A percentile compares a stretch with the other conserved stretches of the same genome.
phyloP scores from a whole-genome alignment of 1,140 invertebrate species.

The Ruditapes philippinarum region DNA sequence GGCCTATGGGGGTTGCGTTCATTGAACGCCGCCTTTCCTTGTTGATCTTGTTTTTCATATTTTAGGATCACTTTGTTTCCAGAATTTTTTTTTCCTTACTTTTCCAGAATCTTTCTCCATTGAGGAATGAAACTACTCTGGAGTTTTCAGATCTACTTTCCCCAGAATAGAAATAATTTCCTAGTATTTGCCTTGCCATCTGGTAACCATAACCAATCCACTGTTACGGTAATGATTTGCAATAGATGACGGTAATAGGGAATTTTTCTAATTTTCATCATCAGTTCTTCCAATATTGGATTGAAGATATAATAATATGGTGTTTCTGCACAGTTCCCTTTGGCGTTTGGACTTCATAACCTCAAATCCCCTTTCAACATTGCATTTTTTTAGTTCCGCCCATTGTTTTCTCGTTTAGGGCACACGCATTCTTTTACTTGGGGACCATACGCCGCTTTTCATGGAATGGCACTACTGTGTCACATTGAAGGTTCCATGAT shows the following conservation, averaged over 20 bases:
- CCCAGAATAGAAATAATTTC: slow-evolving; percentile 27
- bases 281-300: not conserved
- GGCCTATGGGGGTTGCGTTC: too few species aligned
- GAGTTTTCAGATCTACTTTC: not conserved
- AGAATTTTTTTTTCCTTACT: too few species aligned
- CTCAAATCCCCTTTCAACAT: too few species aligned
- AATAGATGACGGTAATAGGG: slow-evolving; percentile 17
- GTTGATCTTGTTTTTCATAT: too few species aligned
- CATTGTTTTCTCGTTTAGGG: too few species aligned
- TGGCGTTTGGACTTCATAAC: slow-evolving; percentile 25
- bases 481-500: too few species aligned
- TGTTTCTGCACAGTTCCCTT: slow-evolving; percentile 15
- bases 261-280: not conserved
- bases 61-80: too few species aligned
- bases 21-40: too few species aligned
- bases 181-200: slow-evolving; percentile 11
- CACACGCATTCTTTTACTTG: too few species aligned
- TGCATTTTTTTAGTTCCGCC: too few species aligned
- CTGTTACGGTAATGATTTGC: slow-evolving; percentile 21
- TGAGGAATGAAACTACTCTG: slow-evolving; percentile 30
- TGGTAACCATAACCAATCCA: slow-evolving; percentile 50
- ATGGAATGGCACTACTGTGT: too few species aligned
- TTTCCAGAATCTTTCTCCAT: slow-evolving; percentile 37
- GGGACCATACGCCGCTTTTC: too few species aligned
- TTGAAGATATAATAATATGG: slow-evolving; percentile 40